Percentiles rank a stretch among this genome's conserved stretches.
phyloP scores from a whole-genome alignment of 64 coral and sea anemone genomes.

The Anthopleura sola region DNA sequence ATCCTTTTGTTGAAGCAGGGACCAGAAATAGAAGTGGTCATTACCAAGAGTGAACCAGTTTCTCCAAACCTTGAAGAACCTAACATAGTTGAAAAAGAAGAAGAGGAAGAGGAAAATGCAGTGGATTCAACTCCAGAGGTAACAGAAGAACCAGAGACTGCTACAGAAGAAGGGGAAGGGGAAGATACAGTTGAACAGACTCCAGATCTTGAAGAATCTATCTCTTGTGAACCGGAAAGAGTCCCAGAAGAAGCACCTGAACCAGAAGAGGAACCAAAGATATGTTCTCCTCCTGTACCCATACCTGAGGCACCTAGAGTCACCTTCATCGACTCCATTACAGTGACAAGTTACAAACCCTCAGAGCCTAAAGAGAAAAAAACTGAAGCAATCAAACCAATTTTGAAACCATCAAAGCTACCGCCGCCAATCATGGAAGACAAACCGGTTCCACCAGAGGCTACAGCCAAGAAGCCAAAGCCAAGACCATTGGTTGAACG shows the following conservation, averaged over 20 bases:
- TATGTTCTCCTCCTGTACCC: constrained; percentile 1
- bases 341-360: constrained; percentile 55
- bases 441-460: neutral
- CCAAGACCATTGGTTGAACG: constrained; percentile 16
- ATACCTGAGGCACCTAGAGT: constrained; percentile 19
- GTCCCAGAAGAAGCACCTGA: neutral
- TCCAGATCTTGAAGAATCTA: neutral
- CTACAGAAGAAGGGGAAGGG: neutral
- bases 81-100: neutral
- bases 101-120: neutral
- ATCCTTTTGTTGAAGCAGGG: neutral
- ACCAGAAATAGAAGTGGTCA: neutral
- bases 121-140: neutral
- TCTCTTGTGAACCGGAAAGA: neutral
- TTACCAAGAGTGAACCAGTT: constrained; percentile 1
- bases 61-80: neutral
- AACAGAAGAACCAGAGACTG: neutral
- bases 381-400: constrained; percentile 13
- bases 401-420: constrained; percentile 4
- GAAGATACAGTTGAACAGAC: neutral
- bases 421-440: neutral
- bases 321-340: constrained; percentile 57
- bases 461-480: constrained; percentile 19
- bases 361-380: constrained; percentile 6
- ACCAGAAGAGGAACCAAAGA: neutral